These are phyloP conservation scores for Halictus quadricinctus DNA, from an alignment of 2,888 invertebrate species.

Conservation along the genomic window DNA sequence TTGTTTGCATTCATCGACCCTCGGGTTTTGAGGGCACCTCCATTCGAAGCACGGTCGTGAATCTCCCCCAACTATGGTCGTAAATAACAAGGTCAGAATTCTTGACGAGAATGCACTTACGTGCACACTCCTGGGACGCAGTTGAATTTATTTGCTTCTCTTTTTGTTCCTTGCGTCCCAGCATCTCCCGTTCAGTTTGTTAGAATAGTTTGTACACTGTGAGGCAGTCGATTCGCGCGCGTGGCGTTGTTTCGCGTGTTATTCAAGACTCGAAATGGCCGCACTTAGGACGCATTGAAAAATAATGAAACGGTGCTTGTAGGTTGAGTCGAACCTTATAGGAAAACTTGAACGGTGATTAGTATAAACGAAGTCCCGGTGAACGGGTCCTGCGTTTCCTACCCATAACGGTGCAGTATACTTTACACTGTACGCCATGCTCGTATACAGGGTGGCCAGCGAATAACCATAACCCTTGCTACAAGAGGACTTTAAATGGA, in stretches of 20 bases:
- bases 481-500: neutral
- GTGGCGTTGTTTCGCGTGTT: neutral
- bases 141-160: neutral
- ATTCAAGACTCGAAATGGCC: neutral
- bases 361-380: neutral
- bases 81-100: conserved; percentile 4
- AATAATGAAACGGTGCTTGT: conserved; percentile 9
- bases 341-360: neutral
- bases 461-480: neutral
- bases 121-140: neutral
- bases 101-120: conserved; percentile 6
- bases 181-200: neutral
- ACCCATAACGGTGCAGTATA: neutral
- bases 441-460: neutral
- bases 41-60: neutral
- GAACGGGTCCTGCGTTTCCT: neutral
- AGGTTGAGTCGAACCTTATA: neutral
- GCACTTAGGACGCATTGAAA: neutral
- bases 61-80: neutral
- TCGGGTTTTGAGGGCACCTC: neutral
- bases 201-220: neutral
- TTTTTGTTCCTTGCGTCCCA: neutral
- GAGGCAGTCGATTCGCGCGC: neutral
- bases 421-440: neutral
- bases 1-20: conserved; percentile 11